A percentile compares a stretch with the other conserved stretches of the same genome.
These are phyloP conservation scores for Echiichthys vipera DNA, from an alignment of 2,797 vertebrate species.

Conservation along the genomic window DNA sequence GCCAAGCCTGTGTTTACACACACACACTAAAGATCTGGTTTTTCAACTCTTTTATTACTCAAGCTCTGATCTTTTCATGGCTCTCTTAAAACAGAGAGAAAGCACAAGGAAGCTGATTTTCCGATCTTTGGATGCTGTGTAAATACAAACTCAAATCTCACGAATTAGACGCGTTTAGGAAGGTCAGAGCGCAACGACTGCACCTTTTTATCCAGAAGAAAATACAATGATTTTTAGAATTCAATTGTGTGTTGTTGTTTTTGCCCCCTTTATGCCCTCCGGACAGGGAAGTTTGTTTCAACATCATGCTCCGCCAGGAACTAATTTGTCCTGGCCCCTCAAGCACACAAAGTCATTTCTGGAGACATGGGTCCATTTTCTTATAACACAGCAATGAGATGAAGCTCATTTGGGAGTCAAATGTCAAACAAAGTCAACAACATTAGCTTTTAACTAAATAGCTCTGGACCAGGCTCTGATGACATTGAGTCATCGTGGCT, in stretches of 20 bases:
- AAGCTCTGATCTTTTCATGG: conserved; percentile 61
- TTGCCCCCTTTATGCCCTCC: conserved; percentile 7
- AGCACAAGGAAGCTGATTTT: conserved; percentile 47
- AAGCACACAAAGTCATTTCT: conserved; percentile 48
- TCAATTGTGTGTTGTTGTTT: conserved; percentile 29
- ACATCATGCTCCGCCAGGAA: conserved; percentile 41
- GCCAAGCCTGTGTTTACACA: conserved; percentile 70
- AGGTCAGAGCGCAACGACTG: conserved; percentile 24
- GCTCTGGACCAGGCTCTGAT: conserved; percentile 30
- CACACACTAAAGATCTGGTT: conserved; percentile 63
- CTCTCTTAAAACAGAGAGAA: conserved; percentile 49
- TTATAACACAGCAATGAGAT: conserved; percentile 50
- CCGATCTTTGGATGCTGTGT: conserved; percentile 26
- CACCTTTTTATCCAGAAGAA: conserved; percentile 30
- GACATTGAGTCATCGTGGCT: conserved; percentile 45
- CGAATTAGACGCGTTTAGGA: conserved; percentile 8
- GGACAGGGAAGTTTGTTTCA: conserved; percentile 39
- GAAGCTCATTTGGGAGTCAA: conserved; percentile 60
- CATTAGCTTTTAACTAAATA: conserved; percentile 53
- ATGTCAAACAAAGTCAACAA: conserved; percentile 67
- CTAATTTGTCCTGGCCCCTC: conserved; percentile 46
- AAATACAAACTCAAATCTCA: conserved; percentile 40
- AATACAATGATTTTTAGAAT: conserved; percentile 36
- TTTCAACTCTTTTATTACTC: conserved; percentile 70
- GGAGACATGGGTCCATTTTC: conserved; percentile 43